These are phyloP conservation scores for Turritopsis rubra DNA, from an alignment of 30 jellyfish, hydroid and myxozoan species.

Conservation along the genomic window DNA sequence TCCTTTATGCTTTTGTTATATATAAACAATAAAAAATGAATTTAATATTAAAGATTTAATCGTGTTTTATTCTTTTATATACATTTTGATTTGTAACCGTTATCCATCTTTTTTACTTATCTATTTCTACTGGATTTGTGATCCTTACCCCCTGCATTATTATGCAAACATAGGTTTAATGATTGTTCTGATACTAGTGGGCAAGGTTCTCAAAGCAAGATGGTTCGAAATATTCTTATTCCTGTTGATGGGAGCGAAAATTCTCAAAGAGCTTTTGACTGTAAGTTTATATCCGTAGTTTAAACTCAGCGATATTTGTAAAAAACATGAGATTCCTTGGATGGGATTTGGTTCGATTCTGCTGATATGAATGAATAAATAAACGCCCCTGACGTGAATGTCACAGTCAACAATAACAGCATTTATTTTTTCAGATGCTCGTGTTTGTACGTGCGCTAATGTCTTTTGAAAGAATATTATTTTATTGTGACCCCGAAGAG, in stretches of 20 bases:
- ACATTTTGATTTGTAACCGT: not conserved
- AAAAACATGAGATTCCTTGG: not conserved
- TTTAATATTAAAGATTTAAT: too few species aligned
- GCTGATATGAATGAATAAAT: not conserved
- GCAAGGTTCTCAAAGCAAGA: too few species aligned
- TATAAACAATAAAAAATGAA: too few species aligned
- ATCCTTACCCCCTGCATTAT: not conserved
- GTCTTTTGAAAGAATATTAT: too few species aligned
- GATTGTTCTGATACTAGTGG: not conserved
- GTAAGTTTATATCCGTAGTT: conserved; percentile 53
- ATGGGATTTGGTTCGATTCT: not conserved
- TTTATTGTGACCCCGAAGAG: too few species aligned
- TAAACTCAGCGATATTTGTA: not conserved
- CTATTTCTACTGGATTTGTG: not conserved
- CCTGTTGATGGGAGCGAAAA: conserved; percentile 84
- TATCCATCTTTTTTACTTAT: not conserved
- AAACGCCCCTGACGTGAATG: too few species aligned
- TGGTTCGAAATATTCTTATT: conserved; percentile 62
- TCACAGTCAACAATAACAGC: not conserved
- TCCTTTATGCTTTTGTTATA: too few species aligned
- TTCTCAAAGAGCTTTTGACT: conserved; percentile 66
- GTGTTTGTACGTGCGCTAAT: not conserved
- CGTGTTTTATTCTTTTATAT: too few species aligned
- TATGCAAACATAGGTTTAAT: not conserved
- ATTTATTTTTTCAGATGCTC: not conserved